phyloP scores from a whole-genome alignment of 1,140 invertebrate species.

The Dysdera silvatica region DNA sequence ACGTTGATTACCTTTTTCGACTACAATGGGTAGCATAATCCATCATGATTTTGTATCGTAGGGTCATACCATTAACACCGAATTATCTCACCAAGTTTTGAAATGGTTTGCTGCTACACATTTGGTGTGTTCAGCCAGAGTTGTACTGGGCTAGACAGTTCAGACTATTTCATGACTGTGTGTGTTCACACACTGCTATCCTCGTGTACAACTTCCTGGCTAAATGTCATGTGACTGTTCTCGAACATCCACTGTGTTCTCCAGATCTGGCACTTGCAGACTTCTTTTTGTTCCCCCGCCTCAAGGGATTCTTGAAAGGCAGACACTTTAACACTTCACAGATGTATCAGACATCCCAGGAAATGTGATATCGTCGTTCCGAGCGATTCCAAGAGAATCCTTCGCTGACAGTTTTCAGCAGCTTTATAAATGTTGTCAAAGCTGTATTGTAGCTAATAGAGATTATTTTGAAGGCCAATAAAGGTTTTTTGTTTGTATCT shows the following conservation, averaged over 20 bases:
- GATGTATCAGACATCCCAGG: background rate
- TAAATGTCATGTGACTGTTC: background rate
- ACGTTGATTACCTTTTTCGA: too few species aligned
- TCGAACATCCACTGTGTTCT: background rate
- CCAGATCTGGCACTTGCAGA: too few species aligned
- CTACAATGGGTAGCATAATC: too few species aligned
- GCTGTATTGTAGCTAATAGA: background rate
- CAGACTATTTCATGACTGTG: background rate
- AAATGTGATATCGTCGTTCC: background rate
- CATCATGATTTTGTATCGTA: too few species aligned
- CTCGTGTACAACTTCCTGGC: background rate
- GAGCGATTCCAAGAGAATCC: background rate
- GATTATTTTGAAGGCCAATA: background rate
- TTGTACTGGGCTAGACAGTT: background rate
- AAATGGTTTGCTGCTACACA: background rate
- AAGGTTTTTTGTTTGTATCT: background rate
- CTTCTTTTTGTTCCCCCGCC: background rate
- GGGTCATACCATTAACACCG: too few species aligned
- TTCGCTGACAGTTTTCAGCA: background rate
- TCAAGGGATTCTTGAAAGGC: background rate
- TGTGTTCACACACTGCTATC: background rate
- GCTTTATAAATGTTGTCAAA: background rate
- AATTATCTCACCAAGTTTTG: too few species aligned
- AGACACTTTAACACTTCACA: too few species aligned
- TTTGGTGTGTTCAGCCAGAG: background rate